These are phyloP conservation scores for Hylia prasina DNA, from an alignment of 2,113 vertebrate species.

Conservation along the genomic window DNA sequence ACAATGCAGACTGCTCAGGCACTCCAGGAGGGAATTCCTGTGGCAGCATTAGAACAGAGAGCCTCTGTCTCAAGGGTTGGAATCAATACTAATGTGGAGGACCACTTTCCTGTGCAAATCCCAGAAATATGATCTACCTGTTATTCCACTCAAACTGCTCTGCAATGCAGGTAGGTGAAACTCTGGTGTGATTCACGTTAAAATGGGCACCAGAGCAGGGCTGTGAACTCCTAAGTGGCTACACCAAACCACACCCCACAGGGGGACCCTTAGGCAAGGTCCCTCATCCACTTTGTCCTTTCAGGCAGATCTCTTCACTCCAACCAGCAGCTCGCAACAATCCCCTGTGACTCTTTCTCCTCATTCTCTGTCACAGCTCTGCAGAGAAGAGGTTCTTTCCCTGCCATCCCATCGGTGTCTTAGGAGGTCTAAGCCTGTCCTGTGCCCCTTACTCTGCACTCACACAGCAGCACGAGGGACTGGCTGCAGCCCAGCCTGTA, in stretches of 20 bases:
- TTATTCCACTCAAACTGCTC: not conserved
- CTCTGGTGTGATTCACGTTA: not conserved
- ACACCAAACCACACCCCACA: not conserved
- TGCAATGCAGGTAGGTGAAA: not conserved
- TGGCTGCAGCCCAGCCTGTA: not conserved
- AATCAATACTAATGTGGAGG: rapidly evolving
- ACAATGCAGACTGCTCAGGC: rapidly evolving
- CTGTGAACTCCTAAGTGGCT: not conserved
- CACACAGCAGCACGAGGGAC: not conserved
- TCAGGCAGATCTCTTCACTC: not conserved
- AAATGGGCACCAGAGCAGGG: not conserved
- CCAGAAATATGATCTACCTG: not conserved
- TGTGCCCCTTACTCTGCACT: not conserved
- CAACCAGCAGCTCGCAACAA: not conserved
- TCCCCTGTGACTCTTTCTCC: not conserved
- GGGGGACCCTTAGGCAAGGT: not conserved
- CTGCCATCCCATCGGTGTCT: no score
- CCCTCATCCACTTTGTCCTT: not conserved
- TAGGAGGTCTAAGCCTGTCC: not conserved
- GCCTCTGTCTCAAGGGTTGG: not conserved
- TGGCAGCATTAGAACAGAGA: rapidly evolving
- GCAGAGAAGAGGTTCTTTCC: not conserved
- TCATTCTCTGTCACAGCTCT: not conserved
- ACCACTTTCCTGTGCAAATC: not conserved
- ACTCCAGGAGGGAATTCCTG: not conserved